Conservation (phyloP, 2,797 vertebrate species). For the Psittacula echo region DNA sequence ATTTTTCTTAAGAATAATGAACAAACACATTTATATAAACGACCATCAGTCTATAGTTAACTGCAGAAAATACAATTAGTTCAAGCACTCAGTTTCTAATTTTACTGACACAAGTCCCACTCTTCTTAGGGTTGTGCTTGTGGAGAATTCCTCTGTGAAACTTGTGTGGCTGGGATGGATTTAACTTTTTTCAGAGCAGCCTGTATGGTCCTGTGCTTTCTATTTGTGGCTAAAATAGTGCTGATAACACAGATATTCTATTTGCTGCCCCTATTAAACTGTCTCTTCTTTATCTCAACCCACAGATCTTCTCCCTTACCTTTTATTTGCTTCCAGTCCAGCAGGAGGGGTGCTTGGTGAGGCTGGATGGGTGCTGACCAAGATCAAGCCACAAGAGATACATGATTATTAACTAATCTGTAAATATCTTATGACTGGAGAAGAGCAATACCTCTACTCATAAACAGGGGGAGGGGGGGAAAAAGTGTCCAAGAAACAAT, state of each 20-base stretch:
- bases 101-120: neutral
- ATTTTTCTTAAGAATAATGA: neutral
- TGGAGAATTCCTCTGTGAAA: neutral
- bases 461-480: fast-evolving
- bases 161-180: neutral
- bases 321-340: neutral
- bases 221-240: neutral
- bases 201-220: neutral
- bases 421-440: neutral
- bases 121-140: neutral
- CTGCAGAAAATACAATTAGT: neutral
- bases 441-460: neutral
- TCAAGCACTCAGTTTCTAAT: neutral
- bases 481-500: neutral
- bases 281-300: neutral
- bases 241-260: neutral
- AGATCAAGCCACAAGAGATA: neutral
- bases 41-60: neutral
- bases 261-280: neutral
- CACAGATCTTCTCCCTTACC: neutral
- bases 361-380: neutral
- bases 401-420: neutral
- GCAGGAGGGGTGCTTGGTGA: neutral
- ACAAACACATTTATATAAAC: neutral
- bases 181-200: neutral